Evolutionary conservation across 2,888 invertebrate genomes (phyloP).

Genomic region (Spodoptera picta): DNA sequence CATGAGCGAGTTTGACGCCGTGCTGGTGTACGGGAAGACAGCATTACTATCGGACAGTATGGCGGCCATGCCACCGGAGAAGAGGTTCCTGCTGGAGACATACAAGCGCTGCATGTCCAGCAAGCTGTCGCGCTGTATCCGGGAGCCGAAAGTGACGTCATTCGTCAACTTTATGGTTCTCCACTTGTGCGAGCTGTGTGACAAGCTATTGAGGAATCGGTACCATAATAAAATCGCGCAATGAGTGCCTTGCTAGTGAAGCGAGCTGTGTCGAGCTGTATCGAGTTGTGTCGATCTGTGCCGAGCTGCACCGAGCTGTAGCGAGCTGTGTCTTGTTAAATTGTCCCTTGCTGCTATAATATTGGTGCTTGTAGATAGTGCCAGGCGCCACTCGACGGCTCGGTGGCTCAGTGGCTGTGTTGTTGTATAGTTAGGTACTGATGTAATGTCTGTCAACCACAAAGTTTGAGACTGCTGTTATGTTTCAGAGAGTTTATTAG

Average conservation of each 20-base stretch:
- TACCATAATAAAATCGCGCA: background rate
- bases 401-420: background rate
- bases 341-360: background rate
- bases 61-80: conserved; percentile 66
- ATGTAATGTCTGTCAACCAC: background rate
- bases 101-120: conserved; percentile 61
- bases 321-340: conserved; percentile 8
- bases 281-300: conserved; percentile 6
- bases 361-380: conserved; percentile 35
- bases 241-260: conserved; percentile 43
- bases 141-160: conserved; percentile 66
- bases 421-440: conserved; percentile 24
- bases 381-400: too few relatives aligned
- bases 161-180: conserved; percentile 43
- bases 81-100: conserved; percentile 66
- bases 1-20: conserved; percentile 71
- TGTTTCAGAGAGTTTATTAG: too few relatives aligned
- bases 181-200: conserved; percentile 63
- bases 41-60: conserved; percentile 53
- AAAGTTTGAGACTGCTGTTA: too few relatives aligned
- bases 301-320: background rate
- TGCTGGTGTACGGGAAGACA: conserved; percentile 61
- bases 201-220: conserved; percentile 22
- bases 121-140: conserved; percentile 63
- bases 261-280: conserved; percentile 18